A percentile compares a stretch with the other conserved stretches of the same genome.
Conservation (phyloP, 2,113 vertebrate species). For the Junco hyemalis region DNA sequence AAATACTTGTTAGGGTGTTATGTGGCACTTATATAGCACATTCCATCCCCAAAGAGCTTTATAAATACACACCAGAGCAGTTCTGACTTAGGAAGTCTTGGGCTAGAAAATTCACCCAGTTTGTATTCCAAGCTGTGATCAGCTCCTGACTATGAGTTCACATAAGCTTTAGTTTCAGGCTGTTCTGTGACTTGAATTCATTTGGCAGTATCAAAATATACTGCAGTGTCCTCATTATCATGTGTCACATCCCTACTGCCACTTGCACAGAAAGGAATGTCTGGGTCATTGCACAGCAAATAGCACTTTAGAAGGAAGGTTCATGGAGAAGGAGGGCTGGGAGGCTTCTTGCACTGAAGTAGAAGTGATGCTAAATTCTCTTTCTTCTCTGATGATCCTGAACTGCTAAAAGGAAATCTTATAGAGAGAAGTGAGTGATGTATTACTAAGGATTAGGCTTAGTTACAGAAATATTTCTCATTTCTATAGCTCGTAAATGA, state of each 20-base stretch:
- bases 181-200: neutral
- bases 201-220: neutral
- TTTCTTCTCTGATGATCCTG: neutral
- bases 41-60: neutral
- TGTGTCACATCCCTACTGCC: neutral
- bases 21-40: neutral
- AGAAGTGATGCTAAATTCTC: neutral
- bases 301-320: neutral
- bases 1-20: conserved; percentile 23
- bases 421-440: neutral
- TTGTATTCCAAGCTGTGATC: neutral
- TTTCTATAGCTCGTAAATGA: neutral
- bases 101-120: neutral
- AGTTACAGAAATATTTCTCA: neutral
- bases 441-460: neutral
- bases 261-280: neutral
- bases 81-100: neutral
- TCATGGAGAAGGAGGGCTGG: neutral
- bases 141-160: neutral
- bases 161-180: neutral
- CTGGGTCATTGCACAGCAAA: neutral
- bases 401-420: neutral
- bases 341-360: neutral
- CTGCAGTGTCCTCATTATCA: neutral
- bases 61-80: neutral